phyloP scores from a whole-genome alignment of 2,113 vertebrate species.

The Xyrauchen texanus region DNA sequence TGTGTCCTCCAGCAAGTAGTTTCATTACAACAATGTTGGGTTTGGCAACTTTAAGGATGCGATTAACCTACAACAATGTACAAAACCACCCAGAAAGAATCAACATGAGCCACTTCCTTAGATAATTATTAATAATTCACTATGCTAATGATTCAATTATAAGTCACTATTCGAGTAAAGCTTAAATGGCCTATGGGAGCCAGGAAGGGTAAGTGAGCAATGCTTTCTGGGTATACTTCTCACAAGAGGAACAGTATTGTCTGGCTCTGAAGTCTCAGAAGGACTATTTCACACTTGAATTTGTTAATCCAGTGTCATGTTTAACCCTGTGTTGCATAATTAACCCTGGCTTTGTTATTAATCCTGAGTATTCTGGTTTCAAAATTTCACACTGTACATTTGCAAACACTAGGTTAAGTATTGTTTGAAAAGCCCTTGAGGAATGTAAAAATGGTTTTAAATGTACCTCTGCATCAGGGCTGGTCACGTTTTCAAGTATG shows the following conservation, averaged over 20 bases:
- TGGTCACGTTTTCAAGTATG: constrained; percentile 94
- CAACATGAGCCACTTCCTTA: neutral
- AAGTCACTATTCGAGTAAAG: neutral
- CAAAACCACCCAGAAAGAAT: constrained; percentile 7
- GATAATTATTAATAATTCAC: neutral
- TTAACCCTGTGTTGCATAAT: too few species aligned
- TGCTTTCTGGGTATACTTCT: neutral
- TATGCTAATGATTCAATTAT: neutral
- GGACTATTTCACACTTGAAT: too few species aligned
- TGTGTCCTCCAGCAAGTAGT: constrained; percentile 95
- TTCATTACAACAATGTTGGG: constrained; percentile 99
- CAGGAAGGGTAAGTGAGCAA: too few species aligned
- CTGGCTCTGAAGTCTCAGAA: too few species aligned
- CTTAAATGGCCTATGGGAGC: too few species aligned
- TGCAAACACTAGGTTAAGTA: too few species aligned
- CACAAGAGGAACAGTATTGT: neutral
- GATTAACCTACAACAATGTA: constrained; percentile 78
- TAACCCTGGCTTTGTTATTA: too few species aligned
- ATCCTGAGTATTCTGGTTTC: too few species aligned
- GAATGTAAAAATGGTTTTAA: neutral
- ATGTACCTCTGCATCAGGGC: constrained; percentile 90
- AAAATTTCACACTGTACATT: too few species aligned
- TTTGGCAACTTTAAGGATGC: constrained; percentile 96
- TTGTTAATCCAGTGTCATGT: too few species aligned
- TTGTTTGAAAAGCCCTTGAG: too few species aligned